Evolutionary conservation across 1,140 invertebrate genomes (phyloP), one percentile per base, ranked within the genome.

Genomic region (Cydia strobilella): DNA sequence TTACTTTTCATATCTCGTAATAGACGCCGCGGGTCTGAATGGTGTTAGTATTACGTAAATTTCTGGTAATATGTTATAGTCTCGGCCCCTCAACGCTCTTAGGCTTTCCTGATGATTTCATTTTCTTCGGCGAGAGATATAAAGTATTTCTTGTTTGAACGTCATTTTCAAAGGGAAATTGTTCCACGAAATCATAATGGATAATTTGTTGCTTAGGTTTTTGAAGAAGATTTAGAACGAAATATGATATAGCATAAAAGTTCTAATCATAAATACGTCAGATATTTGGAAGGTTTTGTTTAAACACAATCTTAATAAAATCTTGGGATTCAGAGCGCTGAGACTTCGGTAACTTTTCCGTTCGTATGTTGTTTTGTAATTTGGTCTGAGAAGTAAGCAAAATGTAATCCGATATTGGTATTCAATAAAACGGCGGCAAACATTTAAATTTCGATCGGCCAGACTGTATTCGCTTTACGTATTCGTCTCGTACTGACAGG

Each of bases 1-100:
- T 88, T 91, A 88, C 84, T 87, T 89, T 91, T 86, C 83, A 90
- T 90, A 92, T 90, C 82, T 82, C 83, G 75, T 85, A 85, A 87
- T 84, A 86, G 85, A 81, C 81, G 84, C 81, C 77, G 78, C 74
- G 76, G 82, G 80, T 81, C 77, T 63, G 72, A 80, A 83, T 82
- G 80, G 83, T 77, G 79, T 85, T 80, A 80, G 83, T 83, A 80
- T 84, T 81, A 84, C 77, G 78, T 78, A 80, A 79, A 80, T 86
- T 86, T 83, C 75, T 75, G 75, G 84, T 87, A 86, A 86, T 88
- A 82, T 83, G 83, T 90, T 84, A 86, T 83, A 84, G 75, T 75
- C 79, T 73, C 74, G 72, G 66, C 76, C 54, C 69, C 75, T 76
- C 62, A 72, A 25, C 65, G 74, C 72, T 75, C 74, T 80, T 72